phyloP scores from a whole-genome alignment of 2,113 vertebrate genomes.

The Bungarus multicinctus region DNA sequence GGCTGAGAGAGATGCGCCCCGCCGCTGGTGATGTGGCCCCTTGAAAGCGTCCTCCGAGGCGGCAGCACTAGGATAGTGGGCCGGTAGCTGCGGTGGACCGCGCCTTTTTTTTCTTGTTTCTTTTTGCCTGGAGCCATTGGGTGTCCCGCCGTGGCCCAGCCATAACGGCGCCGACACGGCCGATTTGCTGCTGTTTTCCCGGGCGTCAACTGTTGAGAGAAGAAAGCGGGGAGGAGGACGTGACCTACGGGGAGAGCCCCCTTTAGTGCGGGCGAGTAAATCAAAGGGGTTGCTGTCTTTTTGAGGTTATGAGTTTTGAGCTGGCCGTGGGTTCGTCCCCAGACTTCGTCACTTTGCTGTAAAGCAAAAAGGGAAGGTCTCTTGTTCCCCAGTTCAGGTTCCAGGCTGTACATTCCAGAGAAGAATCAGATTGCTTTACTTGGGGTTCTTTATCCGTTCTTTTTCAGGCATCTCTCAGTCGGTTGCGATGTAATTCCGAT shows the following conservation, averaged over 20 bases:
- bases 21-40: not conserved
- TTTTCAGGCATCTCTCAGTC: not conserved
- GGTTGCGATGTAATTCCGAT: not conserved
- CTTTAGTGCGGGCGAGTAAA: not conserved
- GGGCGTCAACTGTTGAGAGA: not conserved
- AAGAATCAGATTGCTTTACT: not conserved
- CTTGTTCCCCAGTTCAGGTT: not conserved
- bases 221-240: not conserved
- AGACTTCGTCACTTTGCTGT: not conserved
- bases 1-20: rapidly evolving
- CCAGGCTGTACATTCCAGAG: not conserved
- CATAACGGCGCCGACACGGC: not conserved
- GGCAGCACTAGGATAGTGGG: not conserved
- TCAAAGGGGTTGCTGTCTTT: not conserved
- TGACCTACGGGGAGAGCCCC: not conserved
- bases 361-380: not conserved
- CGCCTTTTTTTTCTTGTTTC: not conserved
- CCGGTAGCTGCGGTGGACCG: not conserved
- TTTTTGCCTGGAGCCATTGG: not conserved
- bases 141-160: not conserved
- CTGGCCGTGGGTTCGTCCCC: not conserved
- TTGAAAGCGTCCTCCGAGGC: not conserved
- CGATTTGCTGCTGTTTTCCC: not conserved
- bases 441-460: not conserved
- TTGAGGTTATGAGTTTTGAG: not conserved